phyloP scores from a whole-genome alignment of 1,140 invertebrate genomes.

The Aphelinus atriplicis region DNA sequence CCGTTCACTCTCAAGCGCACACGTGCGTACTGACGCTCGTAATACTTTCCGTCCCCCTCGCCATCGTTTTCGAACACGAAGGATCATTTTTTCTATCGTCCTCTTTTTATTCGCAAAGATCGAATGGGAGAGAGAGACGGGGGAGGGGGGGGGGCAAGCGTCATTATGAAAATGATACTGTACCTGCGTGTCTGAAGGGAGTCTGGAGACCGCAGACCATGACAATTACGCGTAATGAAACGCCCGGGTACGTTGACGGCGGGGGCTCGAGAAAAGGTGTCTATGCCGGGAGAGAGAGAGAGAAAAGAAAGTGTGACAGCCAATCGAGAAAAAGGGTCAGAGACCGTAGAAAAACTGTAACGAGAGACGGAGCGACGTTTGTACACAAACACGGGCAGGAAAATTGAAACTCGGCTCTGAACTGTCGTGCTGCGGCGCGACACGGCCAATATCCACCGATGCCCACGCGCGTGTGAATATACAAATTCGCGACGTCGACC shows the following conservation, averaged over 20 bases:
- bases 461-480: conserved; percentile 55
- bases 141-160: conserved; percentile 13
- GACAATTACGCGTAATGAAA: conserved; percentile 65
- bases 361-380: conserved; percentile 45
- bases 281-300: conserved; percentile 17
- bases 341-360: conserved; percentile 10
- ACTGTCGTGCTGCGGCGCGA: conserved; percentile 32
- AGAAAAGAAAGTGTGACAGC: conserved; percentile 3
- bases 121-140: not conserved
- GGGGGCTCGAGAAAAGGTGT: not conserved
- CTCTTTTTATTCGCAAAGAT: conserved; percentile 20
- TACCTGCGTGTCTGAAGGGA: conserved; percentile 54
- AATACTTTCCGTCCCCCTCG: not conserved
- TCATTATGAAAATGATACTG: conserved; percentile 67
- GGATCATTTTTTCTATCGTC: conserved; percentile 9
- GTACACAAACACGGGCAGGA: conserved; percentile 31
- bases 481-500: conserved; percentile 48
- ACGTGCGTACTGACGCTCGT: no score
- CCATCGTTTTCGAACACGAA: no score
- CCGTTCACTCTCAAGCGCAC: not conserved
- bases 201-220: conserved; percentile 61
- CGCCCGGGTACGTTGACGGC: conserved; percentile 49
- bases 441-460: not conserved
- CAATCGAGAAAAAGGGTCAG: conserved; percentile 1
- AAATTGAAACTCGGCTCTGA: conserved; percentile 47